Evolutionary conservation across 2,113 vertebrate genomes (phyloP).

Genomic region (Astatoreochromis straeleni): DNA sequence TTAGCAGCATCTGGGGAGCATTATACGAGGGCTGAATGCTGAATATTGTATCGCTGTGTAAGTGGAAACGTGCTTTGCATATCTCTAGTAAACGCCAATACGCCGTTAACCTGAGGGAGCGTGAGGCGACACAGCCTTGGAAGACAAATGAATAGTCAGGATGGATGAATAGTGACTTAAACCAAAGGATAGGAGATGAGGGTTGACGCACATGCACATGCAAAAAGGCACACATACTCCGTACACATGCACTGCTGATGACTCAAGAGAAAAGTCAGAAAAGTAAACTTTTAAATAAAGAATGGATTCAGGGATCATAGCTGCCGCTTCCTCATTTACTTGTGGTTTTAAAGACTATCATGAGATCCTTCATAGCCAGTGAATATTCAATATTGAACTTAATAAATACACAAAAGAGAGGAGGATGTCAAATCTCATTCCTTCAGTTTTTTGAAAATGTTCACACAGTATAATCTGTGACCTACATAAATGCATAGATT

Average conservation of each 20-base stretch:
- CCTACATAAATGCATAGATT: slow-evolving; percentile 24
- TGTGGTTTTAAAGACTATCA: background rate
- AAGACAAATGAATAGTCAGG: background rate
- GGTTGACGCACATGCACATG: background rate
- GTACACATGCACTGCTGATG: background rate
- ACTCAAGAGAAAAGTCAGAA: background rate
- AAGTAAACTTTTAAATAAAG: background rate
- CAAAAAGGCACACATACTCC: background rate
- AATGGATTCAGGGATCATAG: background rate
- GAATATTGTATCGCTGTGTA: background rate
- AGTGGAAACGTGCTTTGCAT: slow-evolving; percentile 33
- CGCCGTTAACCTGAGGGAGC: background rate
- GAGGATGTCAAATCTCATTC: background rate
- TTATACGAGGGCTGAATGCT: slow-evolving; percentile 6
- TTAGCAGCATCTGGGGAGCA: background rate
- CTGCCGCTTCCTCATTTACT: background rate
- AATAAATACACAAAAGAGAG: background rate
- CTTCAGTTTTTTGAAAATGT: background rate
- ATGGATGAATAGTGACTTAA: background rate
- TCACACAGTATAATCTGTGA: slow-evolving; percentile 9
- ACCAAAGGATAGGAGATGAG: background rate
- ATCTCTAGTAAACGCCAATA: background rate
- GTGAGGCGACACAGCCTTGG: background rate
- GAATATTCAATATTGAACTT: background rate
- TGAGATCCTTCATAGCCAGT: background rate